Evolutionary conservation across 2,888 invertebrate species (phyloP).

Genomic region (Myopa testacea): DNA sequence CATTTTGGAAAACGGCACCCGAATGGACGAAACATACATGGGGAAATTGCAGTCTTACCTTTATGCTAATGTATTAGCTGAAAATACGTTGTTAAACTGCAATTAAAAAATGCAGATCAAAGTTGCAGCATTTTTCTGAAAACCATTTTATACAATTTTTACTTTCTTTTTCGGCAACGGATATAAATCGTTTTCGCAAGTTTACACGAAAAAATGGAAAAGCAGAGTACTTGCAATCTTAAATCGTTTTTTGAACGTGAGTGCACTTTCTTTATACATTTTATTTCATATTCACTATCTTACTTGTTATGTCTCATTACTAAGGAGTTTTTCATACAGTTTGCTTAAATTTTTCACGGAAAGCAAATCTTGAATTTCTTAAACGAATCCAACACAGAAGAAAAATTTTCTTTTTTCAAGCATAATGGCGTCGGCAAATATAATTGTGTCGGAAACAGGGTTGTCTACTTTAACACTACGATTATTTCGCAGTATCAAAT

Average conservation of each 20-base stretch:
- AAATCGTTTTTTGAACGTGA: conserved; percentile 41
- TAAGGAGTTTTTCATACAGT: conserved; percentile 49
- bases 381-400: conserved; percentile 51
- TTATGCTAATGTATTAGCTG: background rate
- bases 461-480: conserved; percentile 24
- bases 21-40: background rate
- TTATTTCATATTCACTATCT: too few relatives aligned
- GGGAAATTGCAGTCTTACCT: conserved; percentile 35
- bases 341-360: conserved; percentile 51
- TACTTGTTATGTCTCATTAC: conserved; percentile 41
- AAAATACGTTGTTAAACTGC: background rate
- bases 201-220: conserved; percentile 32
- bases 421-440: conserved; percentile 68
- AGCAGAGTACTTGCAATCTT: conserved; percentile 36
- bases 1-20: too few relatives aligned
- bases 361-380: conserved; percentile 13
- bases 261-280: background rate
- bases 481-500: background rate
- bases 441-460: conserved; percentile 40
- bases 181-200: conserved; percentile 37
- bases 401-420: conserved; percentile 63
- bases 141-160: conserved; percentile 9
- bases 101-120: too few relatives aligned
- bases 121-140: background rate
- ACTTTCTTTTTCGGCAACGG: background rate